Base-by-base conservation (phyloP, 2,888 invertebrate species). In the Tiliacea citrago region DNA sequence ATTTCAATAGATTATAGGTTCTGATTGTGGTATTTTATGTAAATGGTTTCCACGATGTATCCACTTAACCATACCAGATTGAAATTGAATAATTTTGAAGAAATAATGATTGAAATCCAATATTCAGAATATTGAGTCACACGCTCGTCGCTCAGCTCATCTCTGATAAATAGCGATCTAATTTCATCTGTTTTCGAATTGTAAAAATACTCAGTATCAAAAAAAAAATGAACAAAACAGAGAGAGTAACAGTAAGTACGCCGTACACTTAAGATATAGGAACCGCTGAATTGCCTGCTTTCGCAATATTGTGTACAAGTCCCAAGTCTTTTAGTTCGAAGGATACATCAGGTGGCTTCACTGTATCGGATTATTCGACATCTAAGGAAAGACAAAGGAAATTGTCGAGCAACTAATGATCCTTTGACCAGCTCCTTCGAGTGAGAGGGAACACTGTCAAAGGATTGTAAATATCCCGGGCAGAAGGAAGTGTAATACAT, bases 401-500 rank as follows among this genome's bases (percentile, higher is more conserved):
- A 55, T 47, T 39, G 45, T 49, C 57, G 42, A 10, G 55, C 65
- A 35, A 13, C 13, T 82, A 83, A 69, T 57, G 69, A 61, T 12
- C 18, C 63, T 49, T n/a, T 29, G 65, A 55, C 53, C 63, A 61
- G 58, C 10, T 61, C 66, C 69, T 77, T 77, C 69, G 57, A 66
- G 39, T 29, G 21, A 47, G 18, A 35, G 13, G n/a, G 18, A 5
- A 47, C 55, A 1, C 4, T 45, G 1, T 47, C 77, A 69, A 77
- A 66, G 61, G 61, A 35, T 6, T 16, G 49, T n/a, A 18, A 75
- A 49, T 80, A 42, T 53, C n/a, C 35, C 5, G 3, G 12, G n/a
- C 4, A 62, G 18, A 45, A 24, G 60, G 53, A 65, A 61, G 57
- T 29, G n/a, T 24, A 68, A 68, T 77, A 61, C 77, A 77, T 82